Percentiles rank a stretch among this genome's conserved stretches.
These are phyloP conservation scores for Xanthorhoe designata DNA, from an alignment of 2,888 invertebrate genomes.

Conservation along the genomic window DNA sequence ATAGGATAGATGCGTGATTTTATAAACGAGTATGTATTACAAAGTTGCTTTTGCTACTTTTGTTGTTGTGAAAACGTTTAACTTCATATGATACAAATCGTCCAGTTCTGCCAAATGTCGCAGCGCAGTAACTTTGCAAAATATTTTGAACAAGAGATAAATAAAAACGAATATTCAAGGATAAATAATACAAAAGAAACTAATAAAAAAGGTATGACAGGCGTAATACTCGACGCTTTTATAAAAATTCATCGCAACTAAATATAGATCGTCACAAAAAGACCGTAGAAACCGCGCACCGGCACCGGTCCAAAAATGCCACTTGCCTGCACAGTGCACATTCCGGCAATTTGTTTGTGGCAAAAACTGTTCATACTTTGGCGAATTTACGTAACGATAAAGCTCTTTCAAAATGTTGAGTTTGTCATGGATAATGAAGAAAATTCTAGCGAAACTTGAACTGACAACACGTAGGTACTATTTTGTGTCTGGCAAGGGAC, in stretches of 20 bases:
- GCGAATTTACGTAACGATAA: slow-evolving; percentile 9
- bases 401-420: neutral
- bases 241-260: slow-evolving; percentile 25
- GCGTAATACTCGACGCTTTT: slow-evolving; percentile 1
- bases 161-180: no score
- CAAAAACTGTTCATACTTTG: slow-evolving; percentile 18
- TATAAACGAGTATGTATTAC: no score
- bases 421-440: neutral
- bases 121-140: neutral
- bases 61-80: no score
- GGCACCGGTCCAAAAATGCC: slow-evolving; percentile 34
- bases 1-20: no score
- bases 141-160: neutral
- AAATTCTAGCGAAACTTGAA: neutral
- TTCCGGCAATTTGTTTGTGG: slow-evolving; percentile 24
- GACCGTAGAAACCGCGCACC: slow-evolving; percentile 34
- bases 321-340: slow-evolving; percentile 37
- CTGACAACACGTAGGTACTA: no score
- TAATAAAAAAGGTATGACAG: slow-evolving; percentile 6
- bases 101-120: no score
- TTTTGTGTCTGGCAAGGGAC: neutral
- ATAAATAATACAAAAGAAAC: neutral
- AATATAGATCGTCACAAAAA: slow-evolving; percentile 38
- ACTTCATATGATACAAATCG: no score
- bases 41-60: no score